Percentiles rank a stretch among this genome's conserved stretches.
phyloP scores from a whole-genome alignment of 2,797 vertebrate species.

The Enteromius unitaeniatus region DNA sequence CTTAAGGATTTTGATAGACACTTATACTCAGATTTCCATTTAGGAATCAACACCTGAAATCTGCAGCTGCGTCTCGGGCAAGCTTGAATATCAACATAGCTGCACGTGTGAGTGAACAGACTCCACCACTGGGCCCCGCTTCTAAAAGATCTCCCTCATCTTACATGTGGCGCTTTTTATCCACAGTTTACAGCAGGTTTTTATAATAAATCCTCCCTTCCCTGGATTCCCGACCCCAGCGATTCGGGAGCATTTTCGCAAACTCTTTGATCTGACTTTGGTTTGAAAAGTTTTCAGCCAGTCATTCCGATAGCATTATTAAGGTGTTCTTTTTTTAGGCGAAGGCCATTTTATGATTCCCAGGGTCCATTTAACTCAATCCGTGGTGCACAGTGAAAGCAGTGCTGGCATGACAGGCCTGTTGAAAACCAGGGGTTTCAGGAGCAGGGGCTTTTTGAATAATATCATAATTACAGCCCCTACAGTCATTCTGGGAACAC shows the following conservation, averaged over 20 bases:
- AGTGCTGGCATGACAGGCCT: neutral
- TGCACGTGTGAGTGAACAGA: neutral
- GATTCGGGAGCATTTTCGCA: neutral
- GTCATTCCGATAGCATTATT: conserved; percentile 33
- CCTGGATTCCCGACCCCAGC: neutral
- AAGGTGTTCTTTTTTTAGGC: conserved; percentile 13
- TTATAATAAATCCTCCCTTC: conserved; percentile 18
- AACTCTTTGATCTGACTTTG: conserved; percentile 33
- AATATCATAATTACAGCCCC: conserved; percentile 55
- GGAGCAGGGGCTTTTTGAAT: conserved; percentile 29
- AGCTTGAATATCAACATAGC: neutral
- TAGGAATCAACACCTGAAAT: conserved; percentile 12
- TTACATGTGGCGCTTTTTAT: conserved; percentile 16
- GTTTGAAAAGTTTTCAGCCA: conserved; percentile 39
- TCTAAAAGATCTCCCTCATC: conserved; percentile 28
- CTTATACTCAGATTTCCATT: neutral
- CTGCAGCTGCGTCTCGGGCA: neutral
- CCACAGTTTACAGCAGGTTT: conserved; percentile 27
- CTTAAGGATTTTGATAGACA: conserved; percentile 1
- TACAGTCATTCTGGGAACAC: conserved; percentile 39
- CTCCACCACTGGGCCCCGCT: neutral
- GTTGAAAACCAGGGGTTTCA: conserved; percentile 20
- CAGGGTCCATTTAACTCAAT: conserved; percentile 31
- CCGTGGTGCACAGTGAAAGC: neutral
- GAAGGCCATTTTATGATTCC: conserved; percentile 21